phyloP scores from a whole-genome alignment of 1,140 invertebrate genomes.

The Drosophila jambulina region DNA sequence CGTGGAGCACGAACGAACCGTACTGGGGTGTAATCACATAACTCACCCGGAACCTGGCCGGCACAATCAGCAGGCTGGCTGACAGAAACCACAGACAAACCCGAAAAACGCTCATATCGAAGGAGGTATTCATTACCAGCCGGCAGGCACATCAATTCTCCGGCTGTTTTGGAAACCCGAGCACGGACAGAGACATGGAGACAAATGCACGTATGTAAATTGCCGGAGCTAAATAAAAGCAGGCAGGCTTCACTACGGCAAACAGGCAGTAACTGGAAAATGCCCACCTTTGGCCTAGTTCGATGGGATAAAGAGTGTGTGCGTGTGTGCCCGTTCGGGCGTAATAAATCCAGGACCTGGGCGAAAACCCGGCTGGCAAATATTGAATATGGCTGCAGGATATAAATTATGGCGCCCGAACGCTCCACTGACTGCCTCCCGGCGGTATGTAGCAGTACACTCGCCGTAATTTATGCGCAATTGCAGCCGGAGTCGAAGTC shows the following conservation, averaged over 20 bases:
- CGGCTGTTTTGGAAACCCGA: slow-evolving; percentile 55
- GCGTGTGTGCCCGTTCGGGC: slow-evolving; percentile 8
- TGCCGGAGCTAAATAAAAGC: slow-evolving; percentile 72
- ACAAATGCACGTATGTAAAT: slow-evolving; percentile 79
- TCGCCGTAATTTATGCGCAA: slow-evolving; percentile 68
- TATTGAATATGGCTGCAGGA: slow-evolving; percentile 81
- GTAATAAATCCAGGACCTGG: slow-evolving; percentile 62
- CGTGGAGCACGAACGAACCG: slow-evolving; percentile 2
- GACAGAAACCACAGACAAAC: slow-evolving; percentile 26
- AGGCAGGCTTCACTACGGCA: neutral
- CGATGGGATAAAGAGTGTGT: slow-evolving; percentile 16
- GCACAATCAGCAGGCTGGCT: slow-evolving; percentile 18
- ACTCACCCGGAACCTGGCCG: slow-evolving; percentile 14
- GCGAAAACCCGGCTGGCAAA: slow-evolving; percentile 64
- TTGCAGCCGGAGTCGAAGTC: slow-evolving; percentile 38
- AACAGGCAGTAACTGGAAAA: slow-evolving; percentile 36
- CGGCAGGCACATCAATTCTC: slow-evolving; percentile 70
- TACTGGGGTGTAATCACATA: slow-evolving; percentile 5
- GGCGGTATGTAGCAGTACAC: slow-evolving; percentile 18
- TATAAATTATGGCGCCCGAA: slow-evolving; percentile 77
- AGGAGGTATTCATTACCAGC: slow-evolving; percentile 73
- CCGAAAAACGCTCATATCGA: slow-evolving; percentile 53
- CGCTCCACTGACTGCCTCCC: slow-evolving; percentile 42
- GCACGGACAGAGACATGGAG: slow-evolving; percentile 41
- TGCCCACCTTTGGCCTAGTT: slow-evolving; percentile 20